phyloP scores from a whole-genome alignment of 2,797 vertebrate genomes.

The Enteromius fasciolatus region DNA sequence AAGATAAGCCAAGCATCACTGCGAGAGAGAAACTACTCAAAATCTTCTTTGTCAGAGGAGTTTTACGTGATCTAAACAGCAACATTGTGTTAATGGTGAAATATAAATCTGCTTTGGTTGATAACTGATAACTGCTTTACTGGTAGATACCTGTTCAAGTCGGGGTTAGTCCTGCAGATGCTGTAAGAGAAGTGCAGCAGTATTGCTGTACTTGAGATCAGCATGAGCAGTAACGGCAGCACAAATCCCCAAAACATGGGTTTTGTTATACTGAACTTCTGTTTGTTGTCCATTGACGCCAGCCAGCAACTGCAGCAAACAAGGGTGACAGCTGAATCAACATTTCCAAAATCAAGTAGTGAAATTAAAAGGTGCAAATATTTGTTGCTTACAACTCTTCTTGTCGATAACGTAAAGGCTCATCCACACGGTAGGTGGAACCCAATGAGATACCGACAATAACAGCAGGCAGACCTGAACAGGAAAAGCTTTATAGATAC shows the following conservation, averaged over 20 bases:
- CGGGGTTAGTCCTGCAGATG: slow-evolving; percentile 64
- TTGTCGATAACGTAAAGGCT: slow-evolving; percentile 70
- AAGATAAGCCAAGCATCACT: slow-evolving; percentile 74
- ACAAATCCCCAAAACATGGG: slow-evolving; percentile 78
- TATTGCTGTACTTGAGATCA: slow-evolving; percentile 69
- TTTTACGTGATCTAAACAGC: slow-evolving; percentile 64
- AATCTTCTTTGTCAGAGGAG: slow-evolving; percentile 66
- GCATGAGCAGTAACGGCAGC: slow-evolving; percentile 70
- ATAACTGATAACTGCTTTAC: not conserved
- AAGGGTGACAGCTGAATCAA: slow-evolving; percentile 6
- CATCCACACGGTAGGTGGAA: slow-evolving; percentile 65
- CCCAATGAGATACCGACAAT: slow-evolving; percentile 73
- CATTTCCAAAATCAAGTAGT: not conserved
- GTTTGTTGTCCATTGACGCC: slow-evolving; percentile 59
- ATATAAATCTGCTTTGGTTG: not conserved
- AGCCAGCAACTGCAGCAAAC: slow-evolving; percentile 77
- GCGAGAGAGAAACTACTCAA: slow-evolving; percentile 68
- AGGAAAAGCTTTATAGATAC: not conserved
- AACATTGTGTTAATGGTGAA: not conserved
- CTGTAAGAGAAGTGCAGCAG: slow-evolving; percentile 63
- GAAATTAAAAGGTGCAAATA: not conserved
- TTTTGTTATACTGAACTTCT: slow-evolving; percentile 62
- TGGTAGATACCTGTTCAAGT: slow-evolving; percentile 69
- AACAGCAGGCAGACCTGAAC: slow-evolving; percentile 70
- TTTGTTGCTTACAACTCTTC: slow-evolving; percentile 78